Conservation (phyloP, 2,113 vertebrate genomes). For the Myiopsitta monachus region DNA sequence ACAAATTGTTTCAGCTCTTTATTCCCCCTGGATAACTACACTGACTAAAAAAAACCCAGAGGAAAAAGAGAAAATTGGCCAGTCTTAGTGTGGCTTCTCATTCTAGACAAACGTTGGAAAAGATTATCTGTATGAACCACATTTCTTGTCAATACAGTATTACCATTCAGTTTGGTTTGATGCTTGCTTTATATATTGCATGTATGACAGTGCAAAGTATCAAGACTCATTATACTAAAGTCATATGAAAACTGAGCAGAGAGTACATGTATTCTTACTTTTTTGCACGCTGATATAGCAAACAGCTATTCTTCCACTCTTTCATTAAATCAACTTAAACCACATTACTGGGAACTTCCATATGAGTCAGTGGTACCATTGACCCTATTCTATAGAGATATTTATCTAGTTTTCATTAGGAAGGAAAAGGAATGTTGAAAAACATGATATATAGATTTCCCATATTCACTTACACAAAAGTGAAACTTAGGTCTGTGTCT, state of each 20-base stretch:
- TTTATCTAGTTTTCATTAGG: background rate
- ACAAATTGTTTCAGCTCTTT: accelerated
- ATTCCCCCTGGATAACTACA: background rate
- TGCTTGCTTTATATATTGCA: background rate
- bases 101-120: background rate
- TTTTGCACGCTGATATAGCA: background rate
- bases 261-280: background rate
- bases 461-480: background rate
- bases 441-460: background rate
- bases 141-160: background rate
- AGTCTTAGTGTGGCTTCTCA: background rate
- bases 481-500: background rate
- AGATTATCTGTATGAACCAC: background rate
- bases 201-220: background rate
- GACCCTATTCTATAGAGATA: background rate
- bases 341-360: background rate
- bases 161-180: background rate
- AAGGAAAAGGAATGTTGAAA: background rate
- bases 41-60: background rate
- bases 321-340: background rate
- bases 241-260: background rate
- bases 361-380: background rate
- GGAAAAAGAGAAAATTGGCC: background rate
- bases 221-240: background rate
- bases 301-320: background rate